These are phyloP conservation scores for Tribolium madens DNA, from an alignment of 1,140 invertebrate genomes.

Conservation along the genomic window DNA sequence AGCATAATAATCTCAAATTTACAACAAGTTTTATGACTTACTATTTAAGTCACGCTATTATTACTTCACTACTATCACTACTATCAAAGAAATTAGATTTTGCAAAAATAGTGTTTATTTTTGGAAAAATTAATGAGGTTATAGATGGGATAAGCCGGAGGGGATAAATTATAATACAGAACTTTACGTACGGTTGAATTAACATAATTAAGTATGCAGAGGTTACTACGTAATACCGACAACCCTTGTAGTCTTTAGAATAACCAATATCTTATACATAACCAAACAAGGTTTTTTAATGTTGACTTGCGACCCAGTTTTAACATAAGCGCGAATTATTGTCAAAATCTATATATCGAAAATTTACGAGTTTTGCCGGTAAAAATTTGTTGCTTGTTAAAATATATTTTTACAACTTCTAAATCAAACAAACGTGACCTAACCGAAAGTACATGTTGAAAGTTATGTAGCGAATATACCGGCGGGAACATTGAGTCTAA, in stretches of 20 bases:
- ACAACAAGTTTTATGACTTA: background rate
- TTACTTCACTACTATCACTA: background rate
- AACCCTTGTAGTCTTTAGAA: background rate
- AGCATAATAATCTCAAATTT: background rate
- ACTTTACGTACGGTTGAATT: background rate
- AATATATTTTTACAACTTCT: background rate
- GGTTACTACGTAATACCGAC: background rate
- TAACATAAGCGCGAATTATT: background rate
- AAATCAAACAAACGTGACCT: background rate
- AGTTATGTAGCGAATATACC: too few relatives aligned
- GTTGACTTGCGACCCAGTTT: background rate
- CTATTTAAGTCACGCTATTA: too few relatives aligned
- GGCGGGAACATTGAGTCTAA: background rate
- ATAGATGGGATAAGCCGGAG: background rate
- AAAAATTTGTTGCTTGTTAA: background rate
- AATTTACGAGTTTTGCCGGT: background rate
- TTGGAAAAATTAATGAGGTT: background rate
- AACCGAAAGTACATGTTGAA: background rate
- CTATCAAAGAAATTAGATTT: too few relatives aligned
- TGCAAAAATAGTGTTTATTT: background rate
- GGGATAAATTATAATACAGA: background rate
- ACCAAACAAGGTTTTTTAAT: background rate
- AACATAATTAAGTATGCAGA: background rate
- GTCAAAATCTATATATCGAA: too few relatives aligned
- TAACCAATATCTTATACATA: background rate